phyloP scores from a whole-genome alignment of 2,113 vertebrate species.

The Grammomys dolichurus region DNA sequence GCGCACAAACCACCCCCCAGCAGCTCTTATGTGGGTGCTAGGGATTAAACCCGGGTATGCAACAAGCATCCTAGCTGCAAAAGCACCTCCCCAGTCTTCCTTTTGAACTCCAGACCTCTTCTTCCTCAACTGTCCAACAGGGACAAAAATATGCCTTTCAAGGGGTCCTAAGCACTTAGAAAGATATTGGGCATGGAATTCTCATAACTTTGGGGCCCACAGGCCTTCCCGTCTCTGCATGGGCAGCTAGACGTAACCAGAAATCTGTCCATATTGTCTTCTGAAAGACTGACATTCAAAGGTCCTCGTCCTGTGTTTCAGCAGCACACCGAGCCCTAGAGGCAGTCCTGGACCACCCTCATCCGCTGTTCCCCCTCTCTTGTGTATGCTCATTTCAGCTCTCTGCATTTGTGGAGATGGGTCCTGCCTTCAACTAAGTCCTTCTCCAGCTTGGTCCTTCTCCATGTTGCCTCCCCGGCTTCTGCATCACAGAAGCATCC shows the following conservation, averaged over 20 bases:
- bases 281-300: not conserved
- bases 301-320: not conserved
- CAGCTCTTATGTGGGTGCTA: not conserved
- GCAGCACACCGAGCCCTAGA: not conserved
- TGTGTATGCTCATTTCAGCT: fast-evolving
- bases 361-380: not conserved
- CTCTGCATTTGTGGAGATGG: fast-evolving
- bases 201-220: not conserved
- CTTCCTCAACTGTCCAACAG: not conserved
- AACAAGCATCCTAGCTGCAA: no score
- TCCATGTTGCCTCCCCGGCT: not conserved
- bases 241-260: not conserved
- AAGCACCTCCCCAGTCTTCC: not conserved
- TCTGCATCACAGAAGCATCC: not conserved
- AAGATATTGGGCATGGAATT: not conserved
- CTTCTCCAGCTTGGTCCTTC: not conserved
- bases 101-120: not conserved
- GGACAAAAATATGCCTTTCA: not conserved
- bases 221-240: not conserved
- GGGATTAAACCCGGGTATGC: not conserved
- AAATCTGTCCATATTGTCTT: not conserved
- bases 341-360: no score
- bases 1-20: no score
- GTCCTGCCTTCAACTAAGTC: not conserved
- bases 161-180: not conserved